Evolutionary conservation across 2,888 invertebrate genomes (phyloP), one percentile per base, ranked within the genome.

Genomic region (Monochamus alternatus): DNA sequence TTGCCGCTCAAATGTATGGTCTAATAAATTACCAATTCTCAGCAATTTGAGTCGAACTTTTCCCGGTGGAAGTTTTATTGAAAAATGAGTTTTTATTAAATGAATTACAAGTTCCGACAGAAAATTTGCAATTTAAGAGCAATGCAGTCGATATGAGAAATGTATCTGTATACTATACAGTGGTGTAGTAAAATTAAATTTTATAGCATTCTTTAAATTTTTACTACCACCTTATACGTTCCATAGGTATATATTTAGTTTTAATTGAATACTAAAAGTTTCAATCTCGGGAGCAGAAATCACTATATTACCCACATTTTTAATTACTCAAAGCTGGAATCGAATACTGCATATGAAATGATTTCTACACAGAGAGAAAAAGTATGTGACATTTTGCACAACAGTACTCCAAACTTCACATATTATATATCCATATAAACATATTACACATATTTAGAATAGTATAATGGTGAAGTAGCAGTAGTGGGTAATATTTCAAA

Each of bases 151-250:
- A 30, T 60, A 22, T 60, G 43, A 69, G 60, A 59, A 69, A 44
- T 60, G 30, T 60, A 69, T 69, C 60, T 69, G 60, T 60, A 58
- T 60, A 43, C 60, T n/a, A 44, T 51, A 60, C 14, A 60, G 69
- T 44, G 31, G 31, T 60, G 73, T 44, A 47, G 73, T 74, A 67
- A 74, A 74, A 74, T 32, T 74, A 67, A 74, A 74, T 62, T 74
- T 74, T 67, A 74, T 74, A 14, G 73, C 67, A 68, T 74, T 74
- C 73, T 67, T 74, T 47, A 74, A 74, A 66, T 67, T 74, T 74
- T 68, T 68, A 74, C 73, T 62, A 66, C 62, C 59, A 51, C 66
- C 60, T 73, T 73, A 63, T 63, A 59, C 47, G 47, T 62, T 60
- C 44, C 69, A 69, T 59, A 69, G 32, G 60, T 60, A 60, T 62